phyloP scores from a whole-genome alignment of 2,113 vertebrate genomes.

The Lamprologus lemairii region DNA sequence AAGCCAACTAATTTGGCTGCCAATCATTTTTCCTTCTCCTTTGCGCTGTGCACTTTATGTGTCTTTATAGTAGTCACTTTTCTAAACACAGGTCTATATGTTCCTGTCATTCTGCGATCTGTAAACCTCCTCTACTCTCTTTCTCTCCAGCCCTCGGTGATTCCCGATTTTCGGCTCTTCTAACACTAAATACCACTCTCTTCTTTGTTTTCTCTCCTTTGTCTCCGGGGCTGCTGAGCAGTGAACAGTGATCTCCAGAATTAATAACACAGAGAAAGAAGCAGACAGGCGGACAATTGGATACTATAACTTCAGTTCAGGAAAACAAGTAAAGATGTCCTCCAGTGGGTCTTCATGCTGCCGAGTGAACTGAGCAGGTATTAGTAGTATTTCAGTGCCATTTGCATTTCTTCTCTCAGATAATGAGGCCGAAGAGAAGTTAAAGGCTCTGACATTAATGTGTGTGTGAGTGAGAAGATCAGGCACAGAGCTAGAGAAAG shows the following conservation, averaged over 20 bases:
- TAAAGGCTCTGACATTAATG: background rate
- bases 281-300: background rate
- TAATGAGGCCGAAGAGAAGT: slow-evolving; percentile 13
- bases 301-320: background rate
- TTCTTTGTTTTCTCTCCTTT: background rate
- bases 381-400: background rate
- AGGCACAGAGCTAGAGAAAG: slow-evolving; percentile 11
- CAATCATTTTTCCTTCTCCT: background rate
- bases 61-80: background rate
- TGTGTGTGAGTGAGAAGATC: background rate
- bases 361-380: background rate
- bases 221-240: background rate
- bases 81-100: background rate
- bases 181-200: background rate
- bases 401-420: background rate
- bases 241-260: background rate
- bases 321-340: background rate
- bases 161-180: background rate
- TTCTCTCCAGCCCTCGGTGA: background rate
- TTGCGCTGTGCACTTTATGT: background rate
- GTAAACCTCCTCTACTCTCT: background rate
- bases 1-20: slow-evolving; percentile 9
- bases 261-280: background rate
- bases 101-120: background rate
- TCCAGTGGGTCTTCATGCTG: background rate